Conservation (phyloP, 23 tunicate genomes). For the Pegea sp. region DNA sequence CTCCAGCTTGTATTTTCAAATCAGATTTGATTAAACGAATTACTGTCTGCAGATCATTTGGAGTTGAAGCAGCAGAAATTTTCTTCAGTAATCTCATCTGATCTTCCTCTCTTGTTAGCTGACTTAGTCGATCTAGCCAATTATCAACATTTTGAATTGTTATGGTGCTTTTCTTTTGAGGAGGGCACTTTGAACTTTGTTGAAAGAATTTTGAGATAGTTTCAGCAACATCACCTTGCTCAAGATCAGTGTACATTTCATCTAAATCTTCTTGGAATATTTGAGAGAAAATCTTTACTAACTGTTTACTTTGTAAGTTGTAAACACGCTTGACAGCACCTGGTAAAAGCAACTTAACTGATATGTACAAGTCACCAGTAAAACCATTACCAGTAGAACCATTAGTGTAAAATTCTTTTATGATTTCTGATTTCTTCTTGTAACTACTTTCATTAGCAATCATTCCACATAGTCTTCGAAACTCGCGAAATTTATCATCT, state of each 20-base stretch:
- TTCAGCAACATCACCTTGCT: conserved; percentile 94
- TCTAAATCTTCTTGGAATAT: conserved; percentile 51
- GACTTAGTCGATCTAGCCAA: conserved; percentile 29
- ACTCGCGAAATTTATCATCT: conserved; percentile 79
- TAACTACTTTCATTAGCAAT: conserved; percentile 86
- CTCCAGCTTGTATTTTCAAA: conserved; percentile 61
- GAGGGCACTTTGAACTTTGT: conserved; percentile 31
- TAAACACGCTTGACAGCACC: conserved; percentile 57
- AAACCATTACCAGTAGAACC: conserved; percentile 50
- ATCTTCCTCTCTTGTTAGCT: conserved; percentile 69
- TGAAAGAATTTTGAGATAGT: conserved; percentile 70
- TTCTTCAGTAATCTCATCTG: conserved; percentile 29
- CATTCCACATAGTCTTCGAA: conserved; percentile 66
- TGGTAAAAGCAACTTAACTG: conserved; percentile 60
- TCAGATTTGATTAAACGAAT: conserved; percentile 57
- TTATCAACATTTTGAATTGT: conserved; percentile 74
- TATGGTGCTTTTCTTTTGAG: conserved; percentile 46
- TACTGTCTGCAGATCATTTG: conserved; percentile 68
- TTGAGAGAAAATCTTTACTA: conserved; percentile 56
- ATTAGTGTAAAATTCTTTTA: conserved; percentile 24
- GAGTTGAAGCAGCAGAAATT: conserved; percentile 38
- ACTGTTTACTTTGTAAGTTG: conserved; percentile 71
- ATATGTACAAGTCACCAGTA: conserved; percentile 41
- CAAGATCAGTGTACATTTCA: conserved; percentile 74
- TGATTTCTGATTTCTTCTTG: conserved; percentile 68